These are phyloP conservation scores for Drosophila phalerata DNA, from an alignment of 2,888 invertebrate genomes.

Conservation along the genomic window DNA sequence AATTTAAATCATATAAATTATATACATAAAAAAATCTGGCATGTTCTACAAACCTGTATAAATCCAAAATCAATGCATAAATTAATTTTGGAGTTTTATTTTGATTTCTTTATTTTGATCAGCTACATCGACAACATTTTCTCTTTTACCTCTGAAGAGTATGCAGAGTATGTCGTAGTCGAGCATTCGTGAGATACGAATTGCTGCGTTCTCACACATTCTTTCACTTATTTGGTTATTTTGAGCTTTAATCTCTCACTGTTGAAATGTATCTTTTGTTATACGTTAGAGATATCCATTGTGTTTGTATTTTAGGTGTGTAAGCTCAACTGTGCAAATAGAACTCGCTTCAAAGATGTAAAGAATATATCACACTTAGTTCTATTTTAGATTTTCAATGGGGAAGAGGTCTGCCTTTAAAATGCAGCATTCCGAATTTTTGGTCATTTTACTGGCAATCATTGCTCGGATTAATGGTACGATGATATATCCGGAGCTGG, in stretches of 20 bases:
- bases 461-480: conserved; percentile 5
- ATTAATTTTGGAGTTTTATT: too few species aligned
- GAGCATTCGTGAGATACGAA: not conserved
- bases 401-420: not conserved
- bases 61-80: too few species aligned
- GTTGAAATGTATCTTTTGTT: not conserved
- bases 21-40: too few species aligned
- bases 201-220: not conserved
- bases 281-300: not conserved
- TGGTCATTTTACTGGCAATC: not conserved
- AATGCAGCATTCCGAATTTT: not conserved
- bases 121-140: not conserved
- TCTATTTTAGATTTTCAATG: conserved; percentile 13
- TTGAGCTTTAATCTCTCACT: conserved; percentile 1
- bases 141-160: not conserved
- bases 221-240: not conserved
- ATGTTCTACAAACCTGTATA: too few species aligned
- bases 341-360: conserved; percentile 2
- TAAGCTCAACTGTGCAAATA: conserved; percentile 24
- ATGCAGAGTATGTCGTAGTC: not conserved
- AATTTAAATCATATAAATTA: too few species aligned
- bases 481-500: conserved; percentile 63
- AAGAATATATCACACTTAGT: conserved; percentile 13
- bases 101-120: too few species aligned
- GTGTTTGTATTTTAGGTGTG: conserved; percentile 8